These are phyloP conservation scores for Eretmochelys imbricata DNA, from an alignment of 2,113 vertebrate genomes.

Conservation along the genomic window DNA sequence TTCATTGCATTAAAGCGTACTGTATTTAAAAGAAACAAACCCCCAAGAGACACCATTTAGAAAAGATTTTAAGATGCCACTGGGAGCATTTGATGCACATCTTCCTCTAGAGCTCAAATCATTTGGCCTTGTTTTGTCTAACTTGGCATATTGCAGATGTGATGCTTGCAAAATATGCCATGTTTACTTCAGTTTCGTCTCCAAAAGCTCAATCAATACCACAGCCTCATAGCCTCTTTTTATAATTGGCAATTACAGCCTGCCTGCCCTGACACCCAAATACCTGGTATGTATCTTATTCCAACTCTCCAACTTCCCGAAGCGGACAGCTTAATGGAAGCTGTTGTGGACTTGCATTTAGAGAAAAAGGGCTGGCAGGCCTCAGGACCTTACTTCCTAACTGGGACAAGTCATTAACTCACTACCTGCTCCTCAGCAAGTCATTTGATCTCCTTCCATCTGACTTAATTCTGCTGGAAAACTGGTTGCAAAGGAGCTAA, in stretches of 20 bases:
- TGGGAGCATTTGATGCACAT: conserved; percentile 55
- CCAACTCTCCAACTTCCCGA: not conserved
- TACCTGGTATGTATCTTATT: not conserved
- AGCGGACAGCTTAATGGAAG: not conserved
- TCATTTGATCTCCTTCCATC: conserved; percentile 21
- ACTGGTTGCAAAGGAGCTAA: not conserved
- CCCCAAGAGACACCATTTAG: conserved; percentile 27
- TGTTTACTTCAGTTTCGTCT: conserved; percentile 54
- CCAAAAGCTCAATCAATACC: conserved; percentile 66
- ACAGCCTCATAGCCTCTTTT: conserved; percentile 42
- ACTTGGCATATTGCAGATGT: conserved; percentile 48
- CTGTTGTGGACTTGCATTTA: not conserved
- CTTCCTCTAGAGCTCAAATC: conserved; percentile 36
- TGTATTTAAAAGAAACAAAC: not conserved
- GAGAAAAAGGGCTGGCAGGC: not conserved
- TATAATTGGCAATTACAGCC: conserved; percentile 60
- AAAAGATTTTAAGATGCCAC: conserved; percentile 45
- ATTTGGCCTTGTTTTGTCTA: conserved; percentile 59
- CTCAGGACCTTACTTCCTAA: not conserved
- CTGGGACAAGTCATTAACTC: not conserved
- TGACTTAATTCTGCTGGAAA: conserved; percentile 1
- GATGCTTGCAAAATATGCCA: conserved; percentile 52
- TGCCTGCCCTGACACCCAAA: conserved; percentile 24
- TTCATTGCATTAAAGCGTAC: not conserved
- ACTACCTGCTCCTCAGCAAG: not conserved